Base-by-base conservation (phyloP, 2,888 invertebrate genomes). In the Euphydryas editha region DNA sequence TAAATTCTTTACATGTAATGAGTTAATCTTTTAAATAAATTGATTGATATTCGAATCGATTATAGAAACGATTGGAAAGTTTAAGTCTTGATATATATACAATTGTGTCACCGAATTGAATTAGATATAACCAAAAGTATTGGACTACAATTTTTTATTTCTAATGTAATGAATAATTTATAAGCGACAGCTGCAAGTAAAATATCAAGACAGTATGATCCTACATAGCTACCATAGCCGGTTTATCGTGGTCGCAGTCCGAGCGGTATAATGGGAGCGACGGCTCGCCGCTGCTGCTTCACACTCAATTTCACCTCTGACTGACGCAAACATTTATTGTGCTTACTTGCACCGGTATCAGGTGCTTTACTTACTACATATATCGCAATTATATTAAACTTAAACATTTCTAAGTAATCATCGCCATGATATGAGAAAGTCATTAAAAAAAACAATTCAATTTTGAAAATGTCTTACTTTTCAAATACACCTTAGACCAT, bases 221-320 rank as follows among this genome's bases (percentile, higher is more conserved):
- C 86, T 73, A 56, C 64, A 70, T 20, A 37, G 80, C 87, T 70
- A 67, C 80, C 80, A 64, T 69, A 88, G 88, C 90, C 90, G 91
- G 90, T 91, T 90, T 87, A 78, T 74, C 84, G 86, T 82, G 76
- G 78, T 80, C 87, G 85, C 87, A 83, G 88, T 76, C 84, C 84
- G 81, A 84, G 82, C 87, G 90, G 90, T 87, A 87, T 89, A 92
- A 88, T 91, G 89, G 90, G 92, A 91, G 90, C 92, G 92, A 92
- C 90, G 90, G 86, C 88, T 85, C 78, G 85, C 86, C 90, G 86
- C 92, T 91, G 92, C 90, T 85, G 89, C 90, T 90, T 92, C 91
- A 91, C 92, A 92, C 89, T 90, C 91, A 92, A 92, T 92, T 92
- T 92, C 92, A 91, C 90, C 90, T 91, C 85, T 92, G 92, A 92